phyloP scores from a whole-genome alignment of 2,888 invertebrate genomes.

The Protophormia terraenovae region DNA sequence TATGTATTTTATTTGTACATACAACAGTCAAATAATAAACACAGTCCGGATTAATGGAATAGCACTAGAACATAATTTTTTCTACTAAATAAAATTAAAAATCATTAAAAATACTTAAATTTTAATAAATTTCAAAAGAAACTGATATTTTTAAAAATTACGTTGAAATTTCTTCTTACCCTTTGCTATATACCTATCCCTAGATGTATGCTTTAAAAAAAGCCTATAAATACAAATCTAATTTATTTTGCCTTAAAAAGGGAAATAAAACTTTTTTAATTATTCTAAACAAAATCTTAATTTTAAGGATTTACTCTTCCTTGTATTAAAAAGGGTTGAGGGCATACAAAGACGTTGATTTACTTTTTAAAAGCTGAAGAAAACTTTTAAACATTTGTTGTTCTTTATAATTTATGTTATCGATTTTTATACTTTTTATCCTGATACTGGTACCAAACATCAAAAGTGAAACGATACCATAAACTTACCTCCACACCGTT shows the following conservation, averaged over 20 bases:
- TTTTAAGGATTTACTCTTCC: background rate
- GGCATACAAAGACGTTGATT: background rate
- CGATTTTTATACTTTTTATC: conserved; percentile 13
- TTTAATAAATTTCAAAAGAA: too few species aligned
- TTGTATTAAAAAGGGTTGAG: background rate
- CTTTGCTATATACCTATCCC: background rate
- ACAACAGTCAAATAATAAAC: too few species aligned
- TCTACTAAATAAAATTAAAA: too few species aligned
- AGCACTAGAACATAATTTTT: too few species aligned
- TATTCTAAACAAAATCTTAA: background rate
- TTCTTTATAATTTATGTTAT: conserved; percentile 21
- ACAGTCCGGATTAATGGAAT: too few species aligned
- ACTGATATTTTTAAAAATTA: too few species aligned
- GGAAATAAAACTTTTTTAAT: conserved; percentile 23
- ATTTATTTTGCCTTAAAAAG: background rate
- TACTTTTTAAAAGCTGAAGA: background rate
- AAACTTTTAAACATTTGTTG: conserved; percentile 27
- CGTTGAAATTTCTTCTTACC: too few species aligned
- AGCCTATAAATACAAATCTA: background rate
- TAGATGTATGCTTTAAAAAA: background rate
- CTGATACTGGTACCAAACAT: background rate
- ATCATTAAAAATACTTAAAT: too few species aligned
- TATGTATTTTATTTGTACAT: too few species aligned
- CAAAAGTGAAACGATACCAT: background rate
- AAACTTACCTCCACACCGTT: background rate